Base-by-base conservation (phyloP, 2,888 invertebrate species). In the Adineta ricciae region DNA sequence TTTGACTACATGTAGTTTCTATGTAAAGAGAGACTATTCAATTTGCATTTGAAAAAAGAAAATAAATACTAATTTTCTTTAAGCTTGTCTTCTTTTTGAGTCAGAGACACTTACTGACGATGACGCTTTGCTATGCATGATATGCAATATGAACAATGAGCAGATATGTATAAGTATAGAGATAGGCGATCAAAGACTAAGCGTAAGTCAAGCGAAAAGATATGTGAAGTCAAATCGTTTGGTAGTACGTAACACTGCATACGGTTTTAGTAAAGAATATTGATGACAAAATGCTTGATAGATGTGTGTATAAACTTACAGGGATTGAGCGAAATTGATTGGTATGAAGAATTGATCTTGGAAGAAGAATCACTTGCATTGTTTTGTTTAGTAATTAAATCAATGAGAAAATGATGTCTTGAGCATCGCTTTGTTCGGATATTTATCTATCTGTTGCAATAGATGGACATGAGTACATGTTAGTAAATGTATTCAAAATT, bases 401-500 rank as follows among this genome's bases (percentile, higher is more conserved):
- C 64, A 64, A 64, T 64, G 27, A 64, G 32, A 32, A 64, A 64
- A 32, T 64, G 14, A 64, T 64, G 32, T 32, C 32, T 27, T 32
- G 11, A 27, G 64, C n/a, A 4, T 56, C 16, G 0, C 32, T 27
- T 32, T 64, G 27, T 64, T 64, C 27, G 8, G 3, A 27, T 32
- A 14, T 64, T 3, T 64, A 27, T 64, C 64, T 64, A 36, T 64
- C 32, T 32, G 11, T 8, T 11, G 5, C 46, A 8, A 46, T 46
- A 11, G 46, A 46, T 46, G 46, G 46, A 46, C 46, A 46, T 46
- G 11, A 46, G 46, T 46, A 46, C 46, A 46, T 11, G 46, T 64
- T 64, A 32, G 64, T 64, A 64, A 64, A 64, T 64, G 64, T 64
- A 64, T 36, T 64, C 64, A 64, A 64, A 64, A 64, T 64, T 64